Base-by-base conservation (phyloP, 2,888 invertebrate genomes). In the Byasa hedistus region DNA sequence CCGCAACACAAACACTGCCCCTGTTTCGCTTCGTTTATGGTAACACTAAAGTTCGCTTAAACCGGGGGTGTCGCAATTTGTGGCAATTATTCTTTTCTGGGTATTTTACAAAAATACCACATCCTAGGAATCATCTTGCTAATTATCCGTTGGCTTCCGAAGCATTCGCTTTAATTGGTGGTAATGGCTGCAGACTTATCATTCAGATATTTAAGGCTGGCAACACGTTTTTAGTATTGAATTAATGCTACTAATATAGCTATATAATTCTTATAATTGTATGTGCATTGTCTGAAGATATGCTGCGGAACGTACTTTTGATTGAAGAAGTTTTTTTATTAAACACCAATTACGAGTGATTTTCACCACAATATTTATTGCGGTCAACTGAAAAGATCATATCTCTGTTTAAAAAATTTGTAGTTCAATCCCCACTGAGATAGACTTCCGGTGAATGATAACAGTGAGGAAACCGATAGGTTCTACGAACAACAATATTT, bases 31-130 rank as follows among this genome's bases (percentile, higher is more conserved):
- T 57, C 51, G 51, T 62, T 58, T 52, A 59, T 52, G 57, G 58
- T 22, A 51, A 57, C 60, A 57, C 54, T 61, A 19, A 65, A 54
- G 61, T 64, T 62, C 52, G 27, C 27, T 27, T 48, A 58, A 59
- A 24, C 22, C n/a, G n/a, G 58, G 39, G 56, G 63, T 72, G 68
- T 70, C 68, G 72, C 73, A 75, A 76, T 75, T 74, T 71, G 70
- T 70, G 62, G 69, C 72, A 75, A 76, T 76, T 73, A 73, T 73
- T 70, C 71, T 74, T 72, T 69, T 70, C 71, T 71, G 68, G 64
- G 71, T 70, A 71, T 71, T 73, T 39, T 73, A 70, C 66, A 69
- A 68, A 70, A 73, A 69, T 66, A 58, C 36, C 66, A 59, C 59
- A 48, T 66, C 59, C 66, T 48, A 62, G 59, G 61, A 66, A 61